Evolutionary conservation across 1,140 invertebrate species (phyloP), one percentile per base, ranked within the genome.

Genomic region (Sitophilus oryzae): DNA sequence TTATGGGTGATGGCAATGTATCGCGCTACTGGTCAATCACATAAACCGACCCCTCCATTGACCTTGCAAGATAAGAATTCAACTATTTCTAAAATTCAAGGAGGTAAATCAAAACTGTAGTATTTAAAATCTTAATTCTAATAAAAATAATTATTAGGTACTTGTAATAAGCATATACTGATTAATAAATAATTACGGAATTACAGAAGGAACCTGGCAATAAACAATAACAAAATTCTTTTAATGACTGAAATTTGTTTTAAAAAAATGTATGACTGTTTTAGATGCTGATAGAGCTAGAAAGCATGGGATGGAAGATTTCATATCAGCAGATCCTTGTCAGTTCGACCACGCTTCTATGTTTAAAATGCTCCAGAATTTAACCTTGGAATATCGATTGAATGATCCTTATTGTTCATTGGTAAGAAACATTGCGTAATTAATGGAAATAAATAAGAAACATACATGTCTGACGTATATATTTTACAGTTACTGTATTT

Each of bases 1-100:
- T 75, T 98, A 44, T 99, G 97, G 97, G 96, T 99, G 5, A 94
- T 93, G 86, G 96, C 96, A 0, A 84, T 99, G 79, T 99, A 99
- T 70, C 77, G 96, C 60, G 97, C 97, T 3, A 99, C 97, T 1
- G 97, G 97, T 2, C 97, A 99, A 72, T 92, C 93, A 18, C 95
- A 99, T 72, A 98, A 98, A 71, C 97, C 97, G 1, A 93, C 93
- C 8, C 94, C 96, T 18, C 93, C 93, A 3, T 79, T 89, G 10
- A 89, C 89, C 1, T 77, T 82, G 18, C 87, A 89, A 48, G 89
- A 90, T 46, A 89, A 89, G 66, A 91, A 88, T 72, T 88, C 87
- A 8, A 86, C 86, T 1, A 85, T 93, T 66, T 91, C 88, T 5
- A 89, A 92, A 72, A 88, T 91, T 66, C 89, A 93, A 79, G 89